A percentile compares a stretch with the other conserved stretches of the same genome.
Conservation (phyloP, 2,888 invertebrate species). For the Parnassius smintheus region DNA sequence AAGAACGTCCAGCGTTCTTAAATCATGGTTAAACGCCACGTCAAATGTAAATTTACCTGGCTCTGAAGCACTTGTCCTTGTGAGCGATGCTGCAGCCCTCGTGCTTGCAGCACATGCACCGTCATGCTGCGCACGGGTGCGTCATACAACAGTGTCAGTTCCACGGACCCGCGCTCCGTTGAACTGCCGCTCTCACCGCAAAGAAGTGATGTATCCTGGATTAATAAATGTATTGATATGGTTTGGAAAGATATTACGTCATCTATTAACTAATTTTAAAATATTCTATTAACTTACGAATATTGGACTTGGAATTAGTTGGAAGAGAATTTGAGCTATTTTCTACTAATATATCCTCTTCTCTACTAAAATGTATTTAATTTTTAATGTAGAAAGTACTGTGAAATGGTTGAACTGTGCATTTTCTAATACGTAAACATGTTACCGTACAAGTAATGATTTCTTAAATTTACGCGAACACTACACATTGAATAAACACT, state of each 20-base stretch:
- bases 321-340: too few relatives aligned
- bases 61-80: slow-evolving; percentile 63
- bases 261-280: too few relatives aligned
- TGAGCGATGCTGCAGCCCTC: slow-evolving; percentile 85
- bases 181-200: slow-evolving; percentile 76
- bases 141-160: slow-evolving; percentile 94
- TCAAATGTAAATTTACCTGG: slow-evolving; percentile 45
- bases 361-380: too few relatives aligned
- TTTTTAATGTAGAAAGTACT: too few relatives aligned
- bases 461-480: too few relatives aligned
- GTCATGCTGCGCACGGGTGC: slow-evolving; percentile 96
- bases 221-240: slow-evolving; percentile 25
- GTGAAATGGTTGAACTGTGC: too few relatives aligned
- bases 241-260: background rate
- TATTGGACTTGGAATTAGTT: too few relatives aligned
- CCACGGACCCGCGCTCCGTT: slow-evolving; percentile 87
- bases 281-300: too few relatives aligned
- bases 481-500: too few relatives aligned
- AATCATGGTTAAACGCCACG: background rate
- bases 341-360: too few relatives aligned
- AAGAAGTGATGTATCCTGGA: slow-evolving; percentile 73
- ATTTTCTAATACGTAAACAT: too few relatives aligned
- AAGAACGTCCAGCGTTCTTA: background rate
- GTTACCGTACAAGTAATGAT: too few relatives aligned
- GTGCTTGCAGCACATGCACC: slow-evolving; percentile 93